These are phyloP conservation scores for Odontamblyopus lacepedii DNA, from an alignment of 2,797 vertebrate genomes.

Conservation along the genomic window DNA sequence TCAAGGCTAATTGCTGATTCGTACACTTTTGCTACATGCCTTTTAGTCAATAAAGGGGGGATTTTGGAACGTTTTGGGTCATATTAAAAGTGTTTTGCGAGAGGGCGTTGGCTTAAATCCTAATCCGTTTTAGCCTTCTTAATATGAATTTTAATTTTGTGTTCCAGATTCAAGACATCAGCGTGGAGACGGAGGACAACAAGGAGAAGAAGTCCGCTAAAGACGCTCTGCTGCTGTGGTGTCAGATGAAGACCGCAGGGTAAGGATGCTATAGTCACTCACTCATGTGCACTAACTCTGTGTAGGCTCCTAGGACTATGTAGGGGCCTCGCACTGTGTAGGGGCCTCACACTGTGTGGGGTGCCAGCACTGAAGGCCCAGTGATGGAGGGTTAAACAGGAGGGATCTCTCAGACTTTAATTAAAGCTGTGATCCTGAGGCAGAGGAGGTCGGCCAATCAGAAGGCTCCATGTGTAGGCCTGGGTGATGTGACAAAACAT, in stretches of 20 bases:
- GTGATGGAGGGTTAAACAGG: neutral
- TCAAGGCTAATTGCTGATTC: constrained; percentile 12
- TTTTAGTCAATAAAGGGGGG: constrained; percentile 44
- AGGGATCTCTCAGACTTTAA: neutral
- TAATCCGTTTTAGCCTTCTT: neutral
- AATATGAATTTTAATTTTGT: constrained; percentile 1
- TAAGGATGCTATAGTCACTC: constrained; percentile 61
- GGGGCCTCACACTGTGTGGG: neutral
- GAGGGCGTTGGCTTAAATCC: neutral
- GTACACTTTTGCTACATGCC: constrained; percentile 9
- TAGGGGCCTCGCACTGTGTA: no score
- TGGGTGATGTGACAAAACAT: neutral
- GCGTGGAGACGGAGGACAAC: constrained; percentile 97
- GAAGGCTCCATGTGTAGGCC: neutral
- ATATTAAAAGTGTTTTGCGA: neutral
- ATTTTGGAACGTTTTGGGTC: neutral
- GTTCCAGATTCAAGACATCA: constrained; percentile 96
- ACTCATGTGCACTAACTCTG: neutral
- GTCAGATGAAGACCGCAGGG: constrained; percentile 99
- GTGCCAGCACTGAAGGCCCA: neutral
- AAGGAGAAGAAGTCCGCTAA: constrained; percentile 99
- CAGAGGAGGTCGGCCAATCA: neutral
- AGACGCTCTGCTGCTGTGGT: constrained; percentile 96
- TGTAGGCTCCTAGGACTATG: neutral
- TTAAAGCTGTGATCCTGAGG: neutral